Evolutionary conservation across 2,113 vertebrate genomes (phyloP).

Genomic region (Zosterops japonicus): DNA sequence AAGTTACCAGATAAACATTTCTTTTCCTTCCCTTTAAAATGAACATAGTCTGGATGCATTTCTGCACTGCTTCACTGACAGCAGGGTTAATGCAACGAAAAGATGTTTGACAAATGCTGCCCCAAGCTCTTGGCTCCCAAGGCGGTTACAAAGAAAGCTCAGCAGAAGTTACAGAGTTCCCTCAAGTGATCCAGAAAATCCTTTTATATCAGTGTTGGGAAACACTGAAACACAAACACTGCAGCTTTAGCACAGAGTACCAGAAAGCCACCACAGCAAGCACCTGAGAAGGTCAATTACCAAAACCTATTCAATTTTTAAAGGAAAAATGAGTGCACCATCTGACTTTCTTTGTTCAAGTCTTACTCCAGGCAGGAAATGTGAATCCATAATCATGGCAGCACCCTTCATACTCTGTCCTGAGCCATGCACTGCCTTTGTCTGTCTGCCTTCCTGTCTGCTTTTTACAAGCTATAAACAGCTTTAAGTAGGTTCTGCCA

Average conservation of each 20-base stretch:
- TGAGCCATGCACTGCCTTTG: neutral
- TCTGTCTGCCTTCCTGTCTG: neutral
- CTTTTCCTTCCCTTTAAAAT: neutral
- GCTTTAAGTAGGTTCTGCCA: neutral
- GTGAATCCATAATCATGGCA: neutral
- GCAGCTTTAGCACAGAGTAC: neutral
- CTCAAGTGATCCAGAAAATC: neutral
- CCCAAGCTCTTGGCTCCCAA: neutral
- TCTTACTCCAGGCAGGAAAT: neutral
- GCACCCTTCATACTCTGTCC: neutral
- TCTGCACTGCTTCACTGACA: neutral
- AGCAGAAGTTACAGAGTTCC: neutral
- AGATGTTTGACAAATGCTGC: neutral
- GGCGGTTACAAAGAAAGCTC: neutral
- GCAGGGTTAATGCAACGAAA: neutral
- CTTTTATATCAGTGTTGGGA: neutral
- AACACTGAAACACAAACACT: neutral
- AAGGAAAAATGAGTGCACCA: neutral
- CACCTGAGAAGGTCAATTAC: neutral
- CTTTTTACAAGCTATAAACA: neutral
- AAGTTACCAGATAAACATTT: rapidly evolving
- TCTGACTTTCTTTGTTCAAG: neutral
- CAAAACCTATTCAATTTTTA: neutral
- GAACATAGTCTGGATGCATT: neutral
- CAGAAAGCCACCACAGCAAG: neutral